Evolutionary conservation across 2,888 invertebrate genomes (phyloP), one percentile per base, ranked within the genome.

Genomic region (Watsonalla cultraria): DNA sequence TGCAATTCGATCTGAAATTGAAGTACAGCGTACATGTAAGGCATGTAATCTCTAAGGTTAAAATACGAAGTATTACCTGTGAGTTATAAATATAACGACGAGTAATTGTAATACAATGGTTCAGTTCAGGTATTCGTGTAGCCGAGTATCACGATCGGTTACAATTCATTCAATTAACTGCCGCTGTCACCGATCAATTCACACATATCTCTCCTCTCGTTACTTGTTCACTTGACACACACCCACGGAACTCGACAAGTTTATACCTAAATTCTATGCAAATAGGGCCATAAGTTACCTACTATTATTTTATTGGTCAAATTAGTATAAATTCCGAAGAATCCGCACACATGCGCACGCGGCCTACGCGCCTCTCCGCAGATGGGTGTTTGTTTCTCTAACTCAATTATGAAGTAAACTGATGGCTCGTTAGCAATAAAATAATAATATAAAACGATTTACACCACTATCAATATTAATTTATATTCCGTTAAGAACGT

Each of bases 401-500:
- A 54, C 33, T 59, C 52, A 47, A 53, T 59, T 58, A 57, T 57
- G 56, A 59, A 59, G 59, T 59, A 61, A 60, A 57, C 58, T 59
- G 56, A 58, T 53, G 60, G 54, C 57, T 35, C 37, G 49, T 53
- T 51, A 58, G 54, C 61, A 59, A 62, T 61, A 61, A 65, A 63
- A 64, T 63, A 61, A 37, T 9, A 8, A 66, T 62, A 58, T 66
- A 67, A 70, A 66, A 65, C 62, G 54, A 64, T 59, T 9, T 14
- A 54, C 54, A 60, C 52, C 62, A 57, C 62, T 62, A 61, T 61
- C 65, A 64, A 65, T 70, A 72, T 64, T 73, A 78, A 77, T 63
- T 63, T 63, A 72, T 73, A 73, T 81, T 75, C 82, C 78, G 81
- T 82, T 81, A 80, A 70, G 68, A 69, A 65, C 70, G 72, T 82